Evolutionary conservation across 2,888 invertebrate species (phyloP).

Genomic region (Eupithecia insigniata): DNA sequence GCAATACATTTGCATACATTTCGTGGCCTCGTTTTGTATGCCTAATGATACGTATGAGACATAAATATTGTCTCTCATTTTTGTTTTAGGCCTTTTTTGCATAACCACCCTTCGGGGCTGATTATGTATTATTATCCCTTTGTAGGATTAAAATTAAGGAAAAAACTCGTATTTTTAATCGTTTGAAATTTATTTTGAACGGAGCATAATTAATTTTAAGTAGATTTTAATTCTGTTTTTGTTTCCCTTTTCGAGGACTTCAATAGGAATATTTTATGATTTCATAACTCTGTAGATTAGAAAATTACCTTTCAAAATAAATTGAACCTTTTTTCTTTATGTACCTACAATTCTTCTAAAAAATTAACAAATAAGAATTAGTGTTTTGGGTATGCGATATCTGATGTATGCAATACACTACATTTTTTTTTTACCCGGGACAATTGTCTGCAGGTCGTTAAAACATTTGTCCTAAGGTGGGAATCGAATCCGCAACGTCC

Average conservation of each 20-base stretch:
- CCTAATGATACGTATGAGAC: slow-evolving; percentile 73
- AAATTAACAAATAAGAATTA: too few species aligned
- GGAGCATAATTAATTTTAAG: slow-evolving; percentile 40
- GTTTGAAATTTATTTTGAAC: slow-evolving; percentile 48
- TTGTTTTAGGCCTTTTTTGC: slow-evolving; percentile 58
- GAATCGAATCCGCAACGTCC: too few species aligned
- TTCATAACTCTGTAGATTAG: slow-evolving; percentile 19
- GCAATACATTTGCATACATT: slow-evolving; percentile 71
- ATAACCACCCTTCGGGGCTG: slow-evolving; percentile 61
- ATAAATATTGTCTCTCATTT: slow-evolving; percentile 74
- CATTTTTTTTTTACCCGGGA: too few species aligned
- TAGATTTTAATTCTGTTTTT: slow-evolving; percentile 32
- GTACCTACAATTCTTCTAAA: neutral
- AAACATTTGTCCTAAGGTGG: too few species aligned
- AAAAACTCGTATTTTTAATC: slow-evolving; percentile 48
- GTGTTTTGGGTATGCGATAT: too few species aligned
- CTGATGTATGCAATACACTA: too few species aligned
- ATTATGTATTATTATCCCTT: slow-evolving; percentile 52
- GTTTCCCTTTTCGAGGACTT: slow-evolving; percentile 26
- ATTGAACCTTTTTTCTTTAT: neutral
- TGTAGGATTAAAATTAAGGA: slow-evolving; percentile 56
- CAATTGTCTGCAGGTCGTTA: too few species aligned
- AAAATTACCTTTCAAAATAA: neutral
- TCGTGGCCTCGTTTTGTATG: slow-evolving; percentile 70
- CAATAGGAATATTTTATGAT: slow-evolving; percentile 28